Evolutionary conservation across 2,113 vertebrate species (phyloP).

Genomic region (Brachirus orientalis): DNA sequence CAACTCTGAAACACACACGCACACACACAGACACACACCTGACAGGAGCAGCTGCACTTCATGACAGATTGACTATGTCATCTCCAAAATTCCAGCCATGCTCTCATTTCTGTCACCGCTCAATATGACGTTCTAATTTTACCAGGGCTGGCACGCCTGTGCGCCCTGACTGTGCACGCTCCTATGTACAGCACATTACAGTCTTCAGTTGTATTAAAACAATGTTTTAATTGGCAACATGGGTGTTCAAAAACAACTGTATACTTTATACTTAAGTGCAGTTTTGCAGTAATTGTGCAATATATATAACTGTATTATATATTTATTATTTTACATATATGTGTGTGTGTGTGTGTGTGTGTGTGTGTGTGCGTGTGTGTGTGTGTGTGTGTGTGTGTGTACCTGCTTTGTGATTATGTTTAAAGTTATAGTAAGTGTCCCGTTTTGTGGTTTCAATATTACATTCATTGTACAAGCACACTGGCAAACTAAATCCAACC

Average conservation of each 20-base stretch:
- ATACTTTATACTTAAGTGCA: not conserved
- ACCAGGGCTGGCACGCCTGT: slow-evolving; percentile 45
- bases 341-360: no score
- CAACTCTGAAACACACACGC: not conserved
- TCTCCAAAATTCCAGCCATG: slow-evolving; percentile 75
- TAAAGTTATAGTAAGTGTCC: no score
- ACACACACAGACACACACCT: slow-evolving; percentile 41
- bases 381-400: no score
- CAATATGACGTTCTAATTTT: slow-evolving; percentile 84
- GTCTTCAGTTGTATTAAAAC: slow-evolving; percentile 1
- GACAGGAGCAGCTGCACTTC: slow-evolving; percentile 81
- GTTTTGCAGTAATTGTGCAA: not conserved
- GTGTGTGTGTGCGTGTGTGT: no score
- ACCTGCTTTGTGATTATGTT: no score
- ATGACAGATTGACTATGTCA: slow-evolving; percentile 77
- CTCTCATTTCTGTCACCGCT: slow-evolving; percentile 84
- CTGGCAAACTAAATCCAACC: no score
- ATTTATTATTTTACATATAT: no score
- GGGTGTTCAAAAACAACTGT: not conserved
- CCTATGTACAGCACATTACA: not conserved
- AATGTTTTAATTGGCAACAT: not conserved
- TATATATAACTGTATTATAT: no score
- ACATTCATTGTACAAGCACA: no score
- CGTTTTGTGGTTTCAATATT: no score
- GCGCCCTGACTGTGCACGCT: not conserved